Evolutionary conservation across 2,797 vertebrate genomes (phyloP).

Genomic region (Nyctalus aviator): DNA sequence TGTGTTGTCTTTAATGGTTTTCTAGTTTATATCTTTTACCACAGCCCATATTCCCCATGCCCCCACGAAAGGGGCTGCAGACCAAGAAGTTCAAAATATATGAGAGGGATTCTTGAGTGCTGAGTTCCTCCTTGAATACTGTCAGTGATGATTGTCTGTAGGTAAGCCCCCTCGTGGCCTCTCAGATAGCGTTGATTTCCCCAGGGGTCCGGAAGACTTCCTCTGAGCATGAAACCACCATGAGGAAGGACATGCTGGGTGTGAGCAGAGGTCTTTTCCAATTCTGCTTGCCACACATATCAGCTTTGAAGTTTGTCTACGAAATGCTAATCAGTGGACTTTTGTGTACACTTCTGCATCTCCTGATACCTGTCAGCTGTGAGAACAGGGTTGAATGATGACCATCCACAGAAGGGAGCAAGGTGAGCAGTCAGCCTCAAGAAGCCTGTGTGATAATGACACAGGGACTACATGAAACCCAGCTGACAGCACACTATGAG

Average conservation of each 20-base stretch:
- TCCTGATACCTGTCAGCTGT: not conserved
- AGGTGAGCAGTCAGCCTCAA: not conserved
- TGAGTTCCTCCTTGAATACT: not conserved
- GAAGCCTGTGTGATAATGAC: accelerated
- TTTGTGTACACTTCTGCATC: not conserved
- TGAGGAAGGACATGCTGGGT: not conserved
- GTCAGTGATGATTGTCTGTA: not conserved
- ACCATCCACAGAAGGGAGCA: not conserved
- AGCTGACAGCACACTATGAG: not conserved
- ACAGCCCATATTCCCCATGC: no score
- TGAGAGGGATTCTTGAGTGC: not conserved
- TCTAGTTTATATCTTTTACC: not conserved
- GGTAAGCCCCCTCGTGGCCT: accelerated
- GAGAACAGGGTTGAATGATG: not conserved
- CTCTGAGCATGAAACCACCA: not conserved
- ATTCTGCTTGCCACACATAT: not conserved
- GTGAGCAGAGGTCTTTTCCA: not conserved
- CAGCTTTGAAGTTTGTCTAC: not conserved
- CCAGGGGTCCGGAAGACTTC: not conserved
- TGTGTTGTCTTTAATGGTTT: not conserved
- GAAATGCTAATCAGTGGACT: not conserved
- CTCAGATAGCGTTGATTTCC: not conserved
- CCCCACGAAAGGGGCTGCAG: not conserved
- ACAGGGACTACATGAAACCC: not conserved
- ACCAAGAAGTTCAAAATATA: not conserved